Evolutionary conservation across 1,140 invertebrate species (phyloP), one percentile per base, ranked within the genome.

Genomic region (Maconellicoccus hirsutus): DNA sequence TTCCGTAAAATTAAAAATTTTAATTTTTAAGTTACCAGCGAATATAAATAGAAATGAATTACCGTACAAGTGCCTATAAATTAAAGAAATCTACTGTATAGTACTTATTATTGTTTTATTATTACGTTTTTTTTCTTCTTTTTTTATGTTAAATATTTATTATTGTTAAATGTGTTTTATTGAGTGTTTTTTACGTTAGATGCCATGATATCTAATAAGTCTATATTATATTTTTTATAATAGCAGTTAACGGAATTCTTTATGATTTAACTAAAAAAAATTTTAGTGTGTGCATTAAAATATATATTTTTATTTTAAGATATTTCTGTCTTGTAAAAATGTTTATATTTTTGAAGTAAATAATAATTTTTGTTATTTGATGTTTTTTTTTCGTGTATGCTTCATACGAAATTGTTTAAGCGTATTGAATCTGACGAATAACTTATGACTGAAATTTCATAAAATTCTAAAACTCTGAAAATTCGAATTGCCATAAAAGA

Each of bases 261-360:
- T 59, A 59, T 59, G 6, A 59, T 22, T 59, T 19, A 59, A 59
- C 52, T 59, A 7, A 7, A 59, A 59, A 59, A 59, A 59, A 59
- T 7, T 7, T 59, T 59, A 59, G 52, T 59, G 4, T 59, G 52
- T 59, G 16, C 52, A 59, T 59, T 59, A 59, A 59, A 59, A 59
- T 33, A 33, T 33, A 33, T 33, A 19, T n/a, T n/a, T n/a, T n/a
- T n/a, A 22, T 59, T 19, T 7, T 16, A 6, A 19, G 4, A 59
- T n/a, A 22, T 59, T 59, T 19, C 52, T 19, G 16, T 59, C 52
- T 6, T 59, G 52, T 59, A 59, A 59, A 59, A 59, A 59, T 59
- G 52, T 59, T 59, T 59, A 59, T 59, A 59, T 59, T 59, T 59
- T 59, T 59, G 52, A 59, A 59, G 21, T 59, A 59, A 59, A 59